Evolutionary conservation across 1,140 invertebrate genomes (phyloP).

Genomic region (Drosophila neocordata): DNA sequence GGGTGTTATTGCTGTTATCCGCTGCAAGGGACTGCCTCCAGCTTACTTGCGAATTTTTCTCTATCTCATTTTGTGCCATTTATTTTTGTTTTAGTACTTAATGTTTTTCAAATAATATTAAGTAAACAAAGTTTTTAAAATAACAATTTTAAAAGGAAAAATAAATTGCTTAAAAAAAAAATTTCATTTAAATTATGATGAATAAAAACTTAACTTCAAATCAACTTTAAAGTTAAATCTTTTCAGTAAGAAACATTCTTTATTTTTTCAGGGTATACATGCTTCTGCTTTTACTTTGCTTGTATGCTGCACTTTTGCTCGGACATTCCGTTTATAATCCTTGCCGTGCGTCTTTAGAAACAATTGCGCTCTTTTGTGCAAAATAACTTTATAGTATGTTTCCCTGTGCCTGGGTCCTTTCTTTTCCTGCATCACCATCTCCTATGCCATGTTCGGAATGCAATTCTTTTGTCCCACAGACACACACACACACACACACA

Average conservation of each 20-base stretch:
- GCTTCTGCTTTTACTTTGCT: constrained; percentile 21
- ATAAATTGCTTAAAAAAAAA: no score
- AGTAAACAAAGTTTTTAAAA: neutral
- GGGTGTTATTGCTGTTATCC: constrained; percentile 77
- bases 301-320: constrained; percentile 32
- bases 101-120: neutral
- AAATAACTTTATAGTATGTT: constrained; percentile 65
- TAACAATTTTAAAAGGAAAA: no score
- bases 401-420: neutral
- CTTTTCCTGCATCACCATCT: constrained; percentile 11
- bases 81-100: neutral
- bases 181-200: no score
- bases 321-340: constrained; percentile 57
- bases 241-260: no score
- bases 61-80: neutral
- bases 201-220: no score
- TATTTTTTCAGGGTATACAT: constrained; percentile 24
- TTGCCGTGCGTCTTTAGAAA: constrained; percentile 66
- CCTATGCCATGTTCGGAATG: constrained; percentile 38
- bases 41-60: constrained; percentile 36
- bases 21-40: constrained; percentile 53
- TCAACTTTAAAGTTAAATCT: no score
- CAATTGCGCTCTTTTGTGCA: constrained; percentile 75
- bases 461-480: constrained; percentile 30
- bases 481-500: constrained; percentile 22